Conservation (phyloP, 2,888 invertebrate genomes). For the Tromatobia lineatoria region DNA sequence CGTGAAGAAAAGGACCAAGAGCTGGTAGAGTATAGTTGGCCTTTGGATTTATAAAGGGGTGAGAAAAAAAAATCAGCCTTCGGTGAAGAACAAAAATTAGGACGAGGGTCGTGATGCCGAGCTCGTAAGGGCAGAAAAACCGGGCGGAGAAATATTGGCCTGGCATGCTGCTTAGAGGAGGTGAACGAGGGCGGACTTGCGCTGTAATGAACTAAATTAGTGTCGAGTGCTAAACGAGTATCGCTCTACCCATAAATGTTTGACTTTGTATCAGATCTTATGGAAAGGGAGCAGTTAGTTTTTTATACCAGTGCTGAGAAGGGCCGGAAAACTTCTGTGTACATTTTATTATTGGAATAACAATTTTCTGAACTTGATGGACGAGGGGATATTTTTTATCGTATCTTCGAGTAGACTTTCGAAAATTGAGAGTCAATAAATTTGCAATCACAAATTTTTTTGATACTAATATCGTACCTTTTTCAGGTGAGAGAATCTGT, state of each 20-base stretch:
- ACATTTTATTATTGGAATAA: not conserved
- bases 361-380: not conserved
- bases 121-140: conserved; percentile 34
- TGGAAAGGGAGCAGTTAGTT: conserved; percentile 27
- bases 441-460: too few relatives aligned
- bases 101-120: conserved; percentile 61
- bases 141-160: conserved; percentile 65
- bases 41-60: conserved; percentile 73
- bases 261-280: conserved; percentile 60
- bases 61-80: conserved; percentile 77
- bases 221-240: conserved; percentile 67
- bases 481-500: too few relatives aligned
- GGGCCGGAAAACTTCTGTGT: not conserved
- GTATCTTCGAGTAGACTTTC: too few relatives aligned
- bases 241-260: conserved; percentile 65
- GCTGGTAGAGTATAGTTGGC: conserved; percentile 36
- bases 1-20: conserved; percentile 26
- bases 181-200: conserved; percentile 57
- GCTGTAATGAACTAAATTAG: conserved; percentile 68
- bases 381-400: not conserved
- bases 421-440: too few relatives aligned
- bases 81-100: conserved; percentile 79
- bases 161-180: conserved; percentile 54
- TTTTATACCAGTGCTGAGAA: not conserved
- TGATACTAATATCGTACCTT: too few relatives aligned